Evolutionary conservation across 2,888 invertebrate species (phyloP), one percentile per base, ranked within the genome.

Genomic region (Abscondita cerata): DNA sequence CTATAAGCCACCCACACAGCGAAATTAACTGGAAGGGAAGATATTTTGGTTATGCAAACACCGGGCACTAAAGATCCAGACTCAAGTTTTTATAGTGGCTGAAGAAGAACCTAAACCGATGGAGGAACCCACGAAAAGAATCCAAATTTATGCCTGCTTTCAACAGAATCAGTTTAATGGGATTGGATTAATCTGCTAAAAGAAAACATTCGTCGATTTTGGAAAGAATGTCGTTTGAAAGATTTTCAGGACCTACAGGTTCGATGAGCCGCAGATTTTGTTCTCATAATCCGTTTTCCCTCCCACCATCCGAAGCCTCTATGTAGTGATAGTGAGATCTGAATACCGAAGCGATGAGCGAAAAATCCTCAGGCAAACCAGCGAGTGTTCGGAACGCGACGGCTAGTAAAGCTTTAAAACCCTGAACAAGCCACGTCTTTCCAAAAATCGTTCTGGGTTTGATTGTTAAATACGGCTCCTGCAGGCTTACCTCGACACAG

Each of bases 401-500:
- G 62, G 64, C 25, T n/a, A 65, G 67, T 15, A 58, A 59, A 69
- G 77, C 78, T 72, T 79, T 77, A 67, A 53, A 76, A 67, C 84
- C 86, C 69, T 84, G 85, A 72, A 83, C 86, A 80, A 89, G 89
- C n/a, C 58, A 92, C 91, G 64, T 90, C 91, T 73, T 92, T 92
- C n/a, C n/a, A n/a, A n/a, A 72, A 91, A 90, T 80, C 93, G 93
- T 82, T 93, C 93, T 60, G 92, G 93, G 69, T 92, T 93, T 80
- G 91, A 92, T 79, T 85, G 80, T 59, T 87, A n/a, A n/a, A n/a
- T n/a, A n/a, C 88, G 48, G 87, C 87, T 57, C 87, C 88, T 36
- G 83, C 86, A 63, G 87, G 86, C 71, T n/a, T n/a, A n/a, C 87
- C 87, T 59, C 86, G 87, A 67, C 86, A 85, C 53, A 82, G 82